Conservation (phyloP, 2,888 invertebrate species). For the Drosophila engyochracea region DNA sequence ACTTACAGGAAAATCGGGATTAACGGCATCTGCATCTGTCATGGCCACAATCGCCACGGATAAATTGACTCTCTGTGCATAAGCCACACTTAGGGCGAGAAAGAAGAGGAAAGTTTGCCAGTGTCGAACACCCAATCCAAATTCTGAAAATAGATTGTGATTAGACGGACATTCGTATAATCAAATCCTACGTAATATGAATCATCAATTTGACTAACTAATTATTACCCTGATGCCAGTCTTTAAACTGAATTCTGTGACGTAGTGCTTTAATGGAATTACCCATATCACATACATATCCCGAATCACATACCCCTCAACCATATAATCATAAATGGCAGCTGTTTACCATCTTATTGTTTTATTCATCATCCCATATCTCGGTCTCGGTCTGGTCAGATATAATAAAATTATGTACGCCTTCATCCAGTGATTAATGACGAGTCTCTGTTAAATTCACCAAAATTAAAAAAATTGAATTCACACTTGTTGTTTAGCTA, state of each 20-base stretch:
- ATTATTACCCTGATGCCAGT: slow-evolving; percentile 30
- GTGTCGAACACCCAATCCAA: slow-evolving; percentile 87
- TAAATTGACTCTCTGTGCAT: slow-evolving; percentile 89
- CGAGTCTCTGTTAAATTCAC: background rate
- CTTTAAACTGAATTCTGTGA: slow-evolving; percentile 1
- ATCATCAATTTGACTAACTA: slow-evolving; percentile 43
- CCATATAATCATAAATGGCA: background rate
- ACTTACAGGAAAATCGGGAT: slow-evolving; percentile 81
- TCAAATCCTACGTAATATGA: slow-evolving; percentile 31
- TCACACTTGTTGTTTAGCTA: slow-evolving; percentile 30
- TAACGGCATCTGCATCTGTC: slow-evolving; percentile 86
- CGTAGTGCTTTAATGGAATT: slow-evolving; percentile 23
- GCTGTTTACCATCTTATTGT: background rate
- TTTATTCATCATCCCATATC: slow-evolving; percentile 52
- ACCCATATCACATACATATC: background rate
- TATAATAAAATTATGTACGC: slow-evolving; percentile 20
- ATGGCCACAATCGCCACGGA: slow-evolving; percentile 91
- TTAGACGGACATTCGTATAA: slow-evolving; percentile 13
- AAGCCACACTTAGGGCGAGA: slow-evolving; percentile 87
- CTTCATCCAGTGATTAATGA: slow-evolving; percentile 7
- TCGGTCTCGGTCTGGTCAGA: slow-evolving; percentile 27
- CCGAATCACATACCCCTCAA: background rate
- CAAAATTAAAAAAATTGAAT: slow-evolving; percentile 24
- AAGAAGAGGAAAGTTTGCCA: slow-evolving; percentile 88
- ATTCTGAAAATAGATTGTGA: slow-evolving; percentile 57